A percentile compares a stretch with the other conserved stretches of the same genome.
phyloP scores from a whole-genome alignment of 2,797 vertebrate species.

The Enoplosus armatus region DNA sequence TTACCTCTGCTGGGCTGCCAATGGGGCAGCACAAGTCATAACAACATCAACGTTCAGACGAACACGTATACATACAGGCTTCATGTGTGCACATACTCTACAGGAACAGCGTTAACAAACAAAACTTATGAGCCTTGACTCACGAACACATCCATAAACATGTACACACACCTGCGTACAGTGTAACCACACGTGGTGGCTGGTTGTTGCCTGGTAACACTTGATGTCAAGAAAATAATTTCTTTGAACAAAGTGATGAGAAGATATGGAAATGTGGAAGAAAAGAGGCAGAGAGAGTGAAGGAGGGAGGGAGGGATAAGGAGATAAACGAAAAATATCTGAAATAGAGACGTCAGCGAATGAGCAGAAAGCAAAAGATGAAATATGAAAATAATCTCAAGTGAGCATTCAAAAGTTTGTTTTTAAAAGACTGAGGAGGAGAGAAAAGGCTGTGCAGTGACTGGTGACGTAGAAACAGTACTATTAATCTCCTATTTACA shows the following conservation, averaged over 20 bases:
- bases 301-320: not conserved
- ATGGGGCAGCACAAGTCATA: not conserved
- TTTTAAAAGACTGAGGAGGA: constrained; percentile 22
- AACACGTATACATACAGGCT: not conserved
- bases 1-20: constrained; percentile 9
- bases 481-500: not conserved
- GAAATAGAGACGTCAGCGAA: constrained; percentile 7
- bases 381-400: constrained; percentile 22
- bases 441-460: not conserved
- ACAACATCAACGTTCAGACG: constrained; percentile 13
- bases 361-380: constrained; percentile 16
- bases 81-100: not conserved
- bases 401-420: constrained; percentile 3
- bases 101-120: constrained; percentile 4
- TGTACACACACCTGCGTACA: constrained; percentile 3
- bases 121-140: constrained; percentile 8
- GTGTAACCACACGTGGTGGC: not conserved
- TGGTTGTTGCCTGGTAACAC: constrained; percentile 65
- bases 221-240: constrained; percentile 10
- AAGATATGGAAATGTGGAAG: constrained; percentile 20
- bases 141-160: constrained; percentile 26
- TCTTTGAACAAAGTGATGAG: constrained; percentile 37
- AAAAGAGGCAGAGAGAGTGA: not conserved
- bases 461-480: not conserved
- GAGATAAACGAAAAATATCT: not conserved